These are phyloP conservation scores for Torymus texanus DNA, from an alignment of 2,888 invertebrate species.

Conservation along the genomic window DNA sequence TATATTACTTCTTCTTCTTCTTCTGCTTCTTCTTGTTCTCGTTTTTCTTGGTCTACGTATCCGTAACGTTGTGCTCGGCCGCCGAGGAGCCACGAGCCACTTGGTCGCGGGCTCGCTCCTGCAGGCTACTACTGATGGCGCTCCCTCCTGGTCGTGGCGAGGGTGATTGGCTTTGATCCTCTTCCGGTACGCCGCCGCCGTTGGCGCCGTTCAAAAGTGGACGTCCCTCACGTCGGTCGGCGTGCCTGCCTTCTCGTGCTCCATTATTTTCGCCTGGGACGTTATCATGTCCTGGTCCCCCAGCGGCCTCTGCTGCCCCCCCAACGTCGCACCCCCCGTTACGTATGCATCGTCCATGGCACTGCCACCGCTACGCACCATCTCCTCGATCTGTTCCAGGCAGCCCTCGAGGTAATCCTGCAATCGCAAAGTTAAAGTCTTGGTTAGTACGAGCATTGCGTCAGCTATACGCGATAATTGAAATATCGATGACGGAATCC, in stretches of 20 bases:
- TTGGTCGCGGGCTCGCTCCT: no score
- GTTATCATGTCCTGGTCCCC: slow-evolving; percentile 71
- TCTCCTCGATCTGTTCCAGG: slow-evolving; percentile 86
- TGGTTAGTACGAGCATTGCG: neutral
- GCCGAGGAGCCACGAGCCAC: neutral
- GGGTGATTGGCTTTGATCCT: neutral
- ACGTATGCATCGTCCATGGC: slow-evolving; percentile 34
- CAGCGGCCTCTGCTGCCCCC: slow-evolving; percentile 59
- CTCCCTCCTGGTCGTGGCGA: no score
- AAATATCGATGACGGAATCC: slow-evolving; percentile 44
- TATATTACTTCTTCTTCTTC: neutral
- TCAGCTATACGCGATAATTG: neutral
- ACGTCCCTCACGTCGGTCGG: slow-evolving; percentile 92
- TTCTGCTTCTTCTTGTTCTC: neutral
- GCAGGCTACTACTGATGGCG: no score
- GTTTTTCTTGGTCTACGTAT: neutral
- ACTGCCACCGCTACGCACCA: slow-evolving; percentile 78
- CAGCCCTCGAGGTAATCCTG: slow-evolving; percentile 89
- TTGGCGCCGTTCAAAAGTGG: slow-evolving; percentile 79
- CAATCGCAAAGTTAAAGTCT: slow-evolving; percentile 61
- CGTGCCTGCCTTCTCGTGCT: slow-evolving; percentile 84
- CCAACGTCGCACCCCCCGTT: slow-evolving; percentile 45
- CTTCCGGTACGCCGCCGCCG: neutral
- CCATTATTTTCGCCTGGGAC: slow-evolving; percentile 76
- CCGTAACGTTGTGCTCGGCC: neutral